Percentiles rank a stretch among this genome's conserved stretches.
These are phyloP conservation scores for Cyanistes caeruleus DNA, from an alignment of 2,113 vertebrate genomes.

Conservation along the genomic window DNA sequence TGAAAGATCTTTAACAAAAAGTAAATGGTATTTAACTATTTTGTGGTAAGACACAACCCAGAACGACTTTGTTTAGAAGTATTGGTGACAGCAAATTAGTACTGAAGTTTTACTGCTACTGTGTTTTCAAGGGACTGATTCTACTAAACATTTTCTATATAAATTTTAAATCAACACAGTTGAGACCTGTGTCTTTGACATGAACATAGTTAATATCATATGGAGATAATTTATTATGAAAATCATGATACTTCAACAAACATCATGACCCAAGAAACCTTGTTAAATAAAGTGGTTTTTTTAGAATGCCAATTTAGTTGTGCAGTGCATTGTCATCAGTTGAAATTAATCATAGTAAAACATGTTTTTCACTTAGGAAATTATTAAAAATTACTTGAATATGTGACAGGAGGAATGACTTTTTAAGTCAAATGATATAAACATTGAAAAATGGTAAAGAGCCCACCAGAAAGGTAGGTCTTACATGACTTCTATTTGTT, in stretches of 20 bases:
- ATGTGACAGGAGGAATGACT: neutral
- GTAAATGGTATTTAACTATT: neutral
- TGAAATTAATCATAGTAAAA: constrained; percentile 58
- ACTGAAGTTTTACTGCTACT: neutral
- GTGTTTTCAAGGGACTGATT: constrained; percentile 2
- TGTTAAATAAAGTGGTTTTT: neutral
- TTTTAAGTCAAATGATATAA: constrained; percentile 37
- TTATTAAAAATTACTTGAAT: constrained; percentile 47
- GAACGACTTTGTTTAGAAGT: neutral
- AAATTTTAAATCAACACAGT: neutral
- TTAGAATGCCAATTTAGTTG: neutral
- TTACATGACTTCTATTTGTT: constrained; percentile 9
- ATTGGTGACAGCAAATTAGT: neutral
- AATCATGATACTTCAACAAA: constrained; percentile 13
- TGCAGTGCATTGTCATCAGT: constrained; percentile 18
- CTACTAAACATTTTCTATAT: neutral
- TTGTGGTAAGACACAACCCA: neutral
- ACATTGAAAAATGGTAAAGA: constrained; percentile 27
- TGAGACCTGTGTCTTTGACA: constrained; percentile 15
- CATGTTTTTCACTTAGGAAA: constrained; percentile 32
- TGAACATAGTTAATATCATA: neutral
- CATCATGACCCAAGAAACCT: neutral
- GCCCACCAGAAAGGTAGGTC: neutral
- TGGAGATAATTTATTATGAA: constrained; percentile 31
- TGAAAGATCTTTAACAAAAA: neutral